These are phyloP conservation scores for Astyanax mexicanus DNA, from an alignment of 2,797 vertebrate genomes.

Conservation along the genomic window DNA sequence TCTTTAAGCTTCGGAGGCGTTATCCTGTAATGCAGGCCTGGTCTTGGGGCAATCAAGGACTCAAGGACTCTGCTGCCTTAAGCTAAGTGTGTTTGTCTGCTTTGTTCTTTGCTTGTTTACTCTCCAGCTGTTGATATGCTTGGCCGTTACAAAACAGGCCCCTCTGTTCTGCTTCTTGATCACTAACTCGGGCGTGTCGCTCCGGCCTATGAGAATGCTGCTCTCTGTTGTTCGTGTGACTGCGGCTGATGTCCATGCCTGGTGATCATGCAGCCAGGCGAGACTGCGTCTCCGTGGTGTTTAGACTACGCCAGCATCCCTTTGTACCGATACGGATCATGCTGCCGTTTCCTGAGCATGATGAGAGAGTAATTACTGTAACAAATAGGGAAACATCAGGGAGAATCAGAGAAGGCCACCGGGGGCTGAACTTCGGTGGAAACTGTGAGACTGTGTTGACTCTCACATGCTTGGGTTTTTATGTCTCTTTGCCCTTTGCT, in stretches of 20 bases:
- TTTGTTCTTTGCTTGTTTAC: slow-evolving; percentile 26
- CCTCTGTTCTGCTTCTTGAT: slow-evolving; percentile 22
- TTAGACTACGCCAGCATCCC: slow-evolving; percentile 70
- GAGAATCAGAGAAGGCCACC: slow-evolving; percentile 29
- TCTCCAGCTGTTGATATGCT: background rate
- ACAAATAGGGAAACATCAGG: slow-evolving; percentile 61
- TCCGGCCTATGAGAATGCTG: background rate
- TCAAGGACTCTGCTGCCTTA: background rate
- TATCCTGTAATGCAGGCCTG: slow-evolving; percentile 5
- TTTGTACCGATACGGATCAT: slow-evolving; percentile 71
- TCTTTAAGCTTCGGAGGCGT: slow-evolving; percentile 14
- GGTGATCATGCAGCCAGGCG: slow-evolving; percentile 9
- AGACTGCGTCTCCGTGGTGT: slow-evolving; percentile 57
- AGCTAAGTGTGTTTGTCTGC: slow-evolving; percentile 4
- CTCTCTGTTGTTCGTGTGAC: slow-evolving; percentile 24
- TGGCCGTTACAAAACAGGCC: background rate
- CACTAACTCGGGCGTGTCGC: background rate
- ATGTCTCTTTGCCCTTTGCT: slow-evolving; percentile 11
- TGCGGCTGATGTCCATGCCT: slow-evolving; percentile 25
- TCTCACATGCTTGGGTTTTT: slow-evolving; percentile 15
- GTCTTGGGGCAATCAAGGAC: slow-evolving; percentile 20
- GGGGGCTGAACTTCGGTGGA: slow-evolving; percentile 30
- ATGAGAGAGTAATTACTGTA: slow-evolving; percentile 70
- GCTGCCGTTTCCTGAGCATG: slow-evolving; percentile 67
- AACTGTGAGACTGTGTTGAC: slow-evolving; percentile 34